Percentiles rank a stretch among this genome's conserved stretches.
phyloP scores from a whole-genome alignment of 2,113 vertebrate species.

The Chinchilla lanigera region DNA sequence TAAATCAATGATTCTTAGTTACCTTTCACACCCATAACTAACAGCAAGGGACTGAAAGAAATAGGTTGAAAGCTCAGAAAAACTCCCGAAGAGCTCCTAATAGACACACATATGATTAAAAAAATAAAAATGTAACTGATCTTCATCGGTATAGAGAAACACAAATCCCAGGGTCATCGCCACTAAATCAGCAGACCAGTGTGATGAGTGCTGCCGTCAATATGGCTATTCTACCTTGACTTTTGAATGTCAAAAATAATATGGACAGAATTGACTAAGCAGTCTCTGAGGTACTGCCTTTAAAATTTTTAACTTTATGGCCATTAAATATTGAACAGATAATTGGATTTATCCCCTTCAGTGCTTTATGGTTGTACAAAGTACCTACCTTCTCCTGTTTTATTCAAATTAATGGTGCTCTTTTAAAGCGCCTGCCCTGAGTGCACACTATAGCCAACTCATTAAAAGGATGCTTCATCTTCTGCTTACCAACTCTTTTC shows the following conservation, averaged over 20 bases:
- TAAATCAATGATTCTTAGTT: not conserved
- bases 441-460: not conserved
- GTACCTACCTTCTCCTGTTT: conserved; percentile 66
- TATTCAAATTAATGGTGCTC: conserved; percentile 45
- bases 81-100: not conserved
- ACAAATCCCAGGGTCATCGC: conserved; percentile 38
- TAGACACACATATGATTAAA: too few relatives aligned
- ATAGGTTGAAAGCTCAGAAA: not conserved
- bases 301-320: conserved; percentile 72
- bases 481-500: conserved; percentile 72
- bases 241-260: conserved; percentile 82
- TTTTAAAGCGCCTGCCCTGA: conserved; percentile 29
- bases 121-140: not conserved
- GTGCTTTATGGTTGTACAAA: conserved; percentile 66
- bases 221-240: conserved; percentile 77
- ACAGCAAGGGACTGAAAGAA: conserved; percentile 19
- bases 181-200: not conserved
- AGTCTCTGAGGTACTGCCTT: conserved; percentile 76
- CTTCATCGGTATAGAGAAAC: conserved; percentile 18
- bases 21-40: conserved; percentile 33
- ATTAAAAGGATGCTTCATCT: conserved; percentile 62
- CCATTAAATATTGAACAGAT: conserved; percentile 67
- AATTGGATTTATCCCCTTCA: conserved; percentile 63
- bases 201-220: not conserved
- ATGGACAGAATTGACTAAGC: conserved; percentile 81